Evolutionary conservation across 23 tunicate genomes (phyloP).

Genomic region (Styela clava): DNA sequence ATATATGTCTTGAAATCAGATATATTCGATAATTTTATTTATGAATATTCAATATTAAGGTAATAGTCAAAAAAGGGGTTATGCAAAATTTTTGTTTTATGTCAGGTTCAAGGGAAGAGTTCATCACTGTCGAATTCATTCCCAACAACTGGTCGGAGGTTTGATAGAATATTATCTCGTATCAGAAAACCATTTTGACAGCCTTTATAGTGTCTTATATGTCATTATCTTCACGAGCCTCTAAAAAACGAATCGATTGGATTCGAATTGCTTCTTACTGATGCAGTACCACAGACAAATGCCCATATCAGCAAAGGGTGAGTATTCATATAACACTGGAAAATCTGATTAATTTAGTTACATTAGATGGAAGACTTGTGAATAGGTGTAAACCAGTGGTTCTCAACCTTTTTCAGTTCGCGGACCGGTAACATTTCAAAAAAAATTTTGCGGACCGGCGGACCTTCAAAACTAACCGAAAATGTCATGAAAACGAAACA

Average conservation of each 20-base stretch:
- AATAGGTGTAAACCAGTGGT: too few relatives aligned
- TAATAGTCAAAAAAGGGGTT: too few relatives aligned
- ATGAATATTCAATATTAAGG: too few relatives aligned
- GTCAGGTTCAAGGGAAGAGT: slow-evolving; percentile 71
- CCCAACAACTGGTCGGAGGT: slow-evolving; percentile 39
- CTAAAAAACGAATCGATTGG: slow-evolving; percentile 37
- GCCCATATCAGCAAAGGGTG: slow-evolving; percentile 86
- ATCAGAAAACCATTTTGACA: slow-evolving; percentile 40
- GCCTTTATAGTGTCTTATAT: slow-evolving; percentile 74
- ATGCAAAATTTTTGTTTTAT: too few relatives aligned
- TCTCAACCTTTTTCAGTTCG: too few relatives aligned
- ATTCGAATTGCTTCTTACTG: slow-evolving; percentile 73
- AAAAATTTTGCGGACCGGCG: too few relatives aligned
- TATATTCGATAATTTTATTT: background rate
- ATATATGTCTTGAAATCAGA: background rate
- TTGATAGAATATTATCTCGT: slow-evolving; percentile 40
- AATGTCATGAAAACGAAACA: too few relatives aligned
- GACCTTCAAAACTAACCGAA: too few relatives aligned
- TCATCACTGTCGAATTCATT: slow-evolving; percentile 70
- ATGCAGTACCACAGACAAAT: slow-evolving; percentile 77
- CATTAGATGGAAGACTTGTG: too few relatives aligned
- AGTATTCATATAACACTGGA: slow-evolving; percentile 7
- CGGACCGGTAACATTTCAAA: too few relatives aligned
- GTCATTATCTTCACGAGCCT: slow-evolving; percentile 71
- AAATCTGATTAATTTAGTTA: too few relatives aligned